Percentiles rank a stretch among this genome's conserved stretches.
phyloP scores from a whole-genome alignment of 1,140 invertebrate genomes.

The Piezodorus guildinii region DNA sequence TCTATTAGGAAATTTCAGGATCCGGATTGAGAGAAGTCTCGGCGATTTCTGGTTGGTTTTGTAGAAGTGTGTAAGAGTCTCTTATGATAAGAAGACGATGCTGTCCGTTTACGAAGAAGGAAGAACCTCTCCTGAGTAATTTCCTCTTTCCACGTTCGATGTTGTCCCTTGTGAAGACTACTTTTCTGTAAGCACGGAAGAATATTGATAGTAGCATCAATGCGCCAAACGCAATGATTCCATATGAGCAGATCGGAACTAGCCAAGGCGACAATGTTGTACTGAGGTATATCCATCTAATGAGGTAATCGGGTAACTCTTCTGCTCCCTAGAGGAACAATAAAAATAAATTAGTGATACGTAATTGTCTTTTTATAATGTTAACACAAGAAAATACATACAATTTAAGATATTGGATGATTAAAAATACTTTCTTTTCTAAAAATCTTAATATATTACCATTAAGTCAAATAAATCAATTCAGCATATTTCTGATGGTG shows the following conservation, averaged over 20 bases:
- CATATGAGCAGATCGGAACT: constrained; percentile 54
- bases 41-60: constrained; percentile 30
- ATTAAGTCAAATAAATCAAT: too few species aligned
- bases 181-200: constrained; percentile 57
- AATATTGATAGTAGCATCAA: constrained; percentile 49
- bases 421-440: too few species aligned
- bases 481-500: too few species aligned
- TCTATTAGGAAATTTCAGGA: constrained; percentile 8
- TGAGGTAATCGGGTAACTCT: constrained; percentile 59
- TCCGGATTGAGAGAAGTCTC: constrained; percentile 28
- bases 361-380: too few species aligned
- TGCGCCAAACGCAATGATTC: constrained; percentile 54
- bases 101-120: constrained; percentile 54
- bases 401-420: too few species aligned
- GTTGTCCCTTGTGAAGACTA: constrained; percentile 57
- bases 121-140: constrained; percentile 55
- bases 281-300: constrained; percentile 61
- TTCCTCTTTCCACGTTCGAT: constrained; percentile 52
- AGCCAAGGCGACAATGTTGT: constrained; percentile 59
- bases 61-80: constrained; percentile 46
- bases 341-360: too few species aligned
- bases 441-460: too few species aligned
- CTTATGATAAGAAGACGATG: constrained; percentile 47
- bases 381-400: too few species aligned
- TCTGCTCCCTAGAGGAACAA: constrained; percentile 53